A percentile compares a stretch with the other conserved stretches of the same genome.
These are phyloP conservation scores for Clistopyga incitator DNA, from an alignment of 2,888 invertebrate genomes.

Conservation along the genomic window DNA sequence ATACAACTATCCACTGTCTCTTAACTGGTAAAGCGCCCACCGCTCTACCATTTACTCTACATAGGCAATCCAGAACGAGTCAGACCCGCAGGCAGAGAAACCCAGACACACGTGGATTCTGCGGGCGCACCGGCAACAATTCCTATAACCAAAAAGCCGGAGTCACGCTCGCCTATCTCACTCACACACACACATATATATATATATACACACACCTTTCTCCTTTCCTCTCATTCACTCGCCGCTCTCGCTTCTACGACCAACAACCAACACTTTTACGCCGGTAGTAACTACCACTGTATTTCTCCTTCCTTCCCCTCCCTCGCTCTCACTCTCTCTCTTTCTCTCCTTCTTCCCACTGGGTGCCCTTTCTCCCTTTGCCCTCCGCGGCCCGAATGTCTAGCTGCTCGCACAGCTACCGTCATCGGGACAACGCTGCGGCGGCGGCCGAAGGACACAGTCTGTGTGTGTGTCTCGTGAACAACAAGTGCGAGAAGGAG, in stretches of 20 bases:
- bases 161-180: conserved; percentile 76
- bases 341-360: conserved; percentile 56
- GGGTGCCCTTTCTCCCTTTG: conserved; percentile 56
- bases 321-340: conserved; percentile 37
- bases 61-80: conserved; percentile 5
- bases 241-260: conserved; percentile 24
- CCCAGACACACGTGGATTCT: conserved; percentile 58
- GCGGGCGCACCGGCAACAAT: conserved; percentile 78
- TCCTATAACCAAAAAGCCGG: conserved; percentile 81
- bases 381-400: conserved; percentile 74
- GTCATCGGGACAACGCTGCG: conserved; percentile 78
- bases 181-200: conserved; percentile 46
- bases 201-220: too few relatives aligned
- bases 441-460: conserved; percentile 62
- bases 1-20: too few relatives aligned
- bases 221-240: conserved; percentile 45
- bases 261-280: conserved; percentile 34
- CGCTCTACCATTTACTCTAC: background rate
- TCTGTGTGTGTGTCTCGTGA: conserved; percentile 19
- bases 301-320: conserved; percentile 37
- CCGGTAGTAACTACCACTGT: conserved; percentile 30
- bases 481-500: conserved; percentile 45
- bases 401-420: conserved; percentile 74
- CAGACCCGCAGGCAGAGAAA: conserved; percentile 52
- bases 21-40: background rate